These are phyloP conservation scores for Rhombomys opimus DNA, from an alignment of 2,113 vertebrate species.

Conservation along the genomic window DNA sequence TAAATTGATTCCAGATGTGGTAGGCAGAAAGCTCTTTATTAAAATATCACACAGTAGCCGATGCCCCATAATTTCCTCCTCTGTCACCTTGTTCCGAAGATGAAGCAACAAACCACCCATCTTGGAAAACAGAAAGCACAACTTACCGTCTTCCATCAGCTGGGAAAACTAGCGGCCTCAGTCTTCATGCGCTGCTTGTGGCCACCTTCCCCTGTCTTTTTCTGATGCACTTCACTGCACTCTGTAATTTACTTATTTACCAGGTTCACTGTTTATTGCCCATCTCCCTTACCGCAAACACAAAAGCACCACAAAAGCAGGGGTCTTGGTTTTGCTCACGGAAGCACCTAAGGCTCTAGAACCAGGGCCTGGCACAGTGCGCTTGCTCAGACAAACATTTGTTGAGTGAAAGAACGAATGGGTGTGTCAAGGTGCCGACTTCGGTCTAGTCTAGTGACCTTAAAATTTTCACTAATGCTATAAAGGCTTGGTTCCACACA, in stretches of 20 bases:
- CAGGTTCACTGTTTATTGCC: conserved; percentile 17
- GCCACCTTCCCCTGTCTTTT: not conserved
- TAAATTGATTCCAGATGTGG: conserved; percentile 87
- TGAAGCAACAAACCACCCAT: conserved; percentile 41
- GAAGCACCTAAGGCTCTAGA: not conserved
- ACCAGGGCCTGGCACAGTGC: not conserved
- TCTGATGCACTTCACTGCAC: not conserved
- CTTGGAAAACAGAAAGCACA: not conserved
- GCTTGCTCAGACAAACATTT: conserved; percentile 2
- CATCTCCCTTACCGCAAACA: not conserved
- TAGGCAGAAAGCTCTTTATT: conserved; percentile 73
- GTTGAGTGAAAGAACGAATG: not conserved
- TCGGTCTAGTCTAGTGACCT: not conserved
- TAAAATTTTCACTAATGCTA: not conserved
- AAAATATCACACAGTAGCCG: conserved; percentile 76
- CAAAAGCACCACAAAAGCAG: not conserved
- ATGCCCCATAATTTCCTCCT: conserved; percentile 60
- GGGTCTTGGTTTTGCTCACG: conserved; percentile 17
- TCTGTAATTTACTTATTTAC: conserved; percentile 25
- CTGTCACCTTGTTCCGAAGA: conserved; percentile 53
- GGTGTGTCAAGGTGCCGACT: not conserved
- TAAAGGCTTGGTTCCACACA: not conserved
- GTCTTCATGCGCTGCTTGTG: not conserved
- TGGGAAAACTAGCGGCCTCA: not conserved
- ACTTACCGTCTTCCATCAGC: not conserved